Evolutionary conservation across 1,140 invertebrate species (phyloP).

Genomic region (Drosophila cardini): DNA sequence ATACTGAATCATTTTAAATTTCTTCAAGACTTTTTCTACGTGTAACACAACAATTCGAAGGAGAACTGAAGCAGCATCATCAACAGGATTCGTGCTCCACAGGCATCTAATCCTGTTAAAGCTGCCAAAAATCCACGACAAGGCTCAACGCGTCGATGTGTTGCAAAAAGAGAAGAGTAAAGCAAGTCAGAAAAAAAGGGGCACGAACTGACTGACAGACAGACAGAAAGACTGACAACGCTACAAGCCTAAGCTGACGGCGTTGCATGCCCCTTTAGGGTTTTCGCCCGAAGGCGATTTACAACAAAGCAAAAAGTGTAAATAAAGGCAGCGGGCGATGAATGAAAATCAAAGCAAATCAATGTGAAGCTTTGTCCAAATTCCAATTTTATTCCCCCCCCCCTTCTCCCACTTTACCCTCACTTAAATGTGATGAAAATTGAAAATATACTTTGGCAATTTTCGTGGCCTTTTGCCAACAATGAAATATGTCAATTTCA

Average conservation of each 20-base stretch:
- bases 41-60: not conserved
- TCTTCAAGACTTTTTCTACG: not conserved
- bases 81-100: conserved; percentile 30
- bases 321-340: conserved; percentile 72
- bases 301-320: conserved; percentile 64
- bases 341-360: conserved; percentile 80
- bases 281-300: conserved; percentile 34
- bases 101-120: conserved; percentile 73
- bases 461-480: conserved; percentile 54
- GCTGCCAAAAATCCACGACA: conserved; percentile 73
- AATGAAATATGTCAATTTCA: conserved; percentile 81
- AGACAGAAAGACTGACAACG: conserved; percentile 51
- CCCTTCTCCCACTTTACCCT: not conserved
- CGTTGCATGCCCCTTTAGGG: not conserved
- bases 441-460: conserved; percentile 81
- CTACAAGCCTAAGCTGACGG: conserved; percentile 54
- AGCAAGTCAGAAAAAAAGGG: not conserved
- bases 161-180: conserved; percentile 1
- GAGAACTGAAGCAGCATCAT: conserved; percentile 17
- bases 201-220: too few species aligned
- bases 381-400: too few species aligned
- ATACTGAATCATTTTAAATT: not conserved
- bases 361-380: conserved; percentile 51
- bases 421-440: conserved; percentile 67
- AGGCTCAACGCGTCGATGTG: conserved; percentile 56